Evolutionary conservation across 2,797 vertebrate species (phyloP).

Genomic region (Danio choprae): DNA sequence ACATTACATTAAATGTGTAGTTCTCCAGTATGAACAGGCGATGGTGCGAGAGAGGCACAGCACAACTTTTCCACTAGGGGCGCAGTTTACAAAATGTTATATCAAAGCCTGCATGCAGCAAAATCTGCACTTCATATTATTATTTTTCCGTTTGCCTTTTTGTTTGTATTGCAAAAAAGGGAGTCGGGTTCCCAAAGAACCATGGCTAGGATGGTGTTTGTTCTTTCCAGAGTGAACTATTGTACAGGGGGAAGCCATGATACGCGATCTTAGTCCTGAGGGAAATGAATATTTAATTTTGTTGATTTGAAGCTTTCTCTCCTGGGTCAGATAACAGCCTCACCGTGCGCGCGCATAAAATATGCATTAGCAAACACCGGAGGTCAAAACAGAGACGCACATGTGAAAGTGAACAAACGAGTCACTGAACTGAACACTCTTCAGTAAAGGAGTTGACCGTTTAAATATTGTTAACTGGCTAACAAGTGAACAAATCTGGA

Average conservation of each 20-base stretch:
- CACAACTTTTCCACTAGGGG: slow-evolving; percentile 1
- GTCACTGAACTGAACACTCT: neutral
- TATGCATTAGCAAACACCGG: slow-evolving; percentile 30
- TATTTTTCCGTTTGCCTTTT: neutral
- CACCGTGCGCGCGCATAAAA: slow-evolving; percentile 33
- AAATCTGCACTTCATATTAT: slow-evolving; percentile 5
- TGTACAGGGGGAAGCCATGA: slow-evolving; percentile 24
- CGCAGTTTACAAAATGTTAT: slow-evolving; percentile 15
- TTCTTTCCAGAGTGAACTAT: neutral
- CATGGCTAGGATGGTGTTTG: neutral
- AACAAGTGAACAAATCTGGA: too few relatives aligned
- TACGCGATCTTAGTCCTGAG: slow-evolving; percentile 21
- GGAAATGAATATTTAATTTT: slow-evolving; percentile 51
- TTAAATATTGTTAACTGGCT: neutral
- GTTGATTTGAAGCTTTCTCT: slow-evolving; percentile 47
- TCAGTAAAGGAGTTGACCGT: slow-evolving; percentile 5
- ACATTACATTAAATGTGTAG: neutral
- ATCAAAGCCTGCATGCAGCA: neutral
- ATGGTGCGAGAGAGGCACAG: slow-evolving; percentile 1
- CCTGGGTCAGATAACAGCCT: slow-evolving; percentile 43
- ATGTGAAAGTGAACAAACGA: slow-evolving; percentile 1
- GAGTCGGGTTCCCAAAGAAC: neutral
- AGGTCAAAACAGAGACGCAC: slow-evolving; percentile 5
- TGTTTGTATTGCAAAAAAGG: neutral
- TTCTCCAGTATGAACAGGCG: neutral